A percentile compares a stretch with the other conserved stretches of the same genome.
phyloP scores from a whole-genome alignment of 2,797 vertebrate species.

The Lagorchestes hirsutus region DNA sequence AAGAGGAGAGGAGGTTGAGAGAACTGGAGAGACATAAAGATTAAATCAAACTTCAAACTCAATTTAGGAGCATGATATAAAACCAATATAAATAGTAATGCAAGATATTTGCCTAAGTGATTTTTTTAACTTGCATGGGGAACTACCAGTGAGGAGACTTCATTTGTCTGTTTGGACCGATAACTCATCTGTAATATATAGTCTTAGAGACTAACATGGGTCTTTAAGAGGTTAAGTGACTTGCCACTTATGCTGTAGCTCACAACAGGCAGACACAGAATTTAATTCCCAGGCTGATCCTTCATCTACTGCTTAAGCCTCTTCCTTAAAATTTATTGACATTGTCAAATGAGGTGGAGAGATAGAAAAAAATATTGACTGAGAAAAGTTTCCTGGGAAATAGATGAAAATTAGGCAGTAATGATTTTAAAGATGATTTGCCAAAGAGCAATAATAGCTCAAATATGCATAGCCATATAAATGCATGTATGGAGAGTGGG shows the following conservation, averaged over 20 bases:
- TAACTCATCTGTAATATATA: not conserved
- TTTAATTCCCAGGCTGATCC: not conserved
- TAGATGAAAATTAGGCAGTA: not conserved
- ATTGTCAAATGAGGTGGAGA: not conserved
- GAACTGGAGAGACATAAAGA: not conserved
- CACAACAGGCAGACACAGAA: not conserved
- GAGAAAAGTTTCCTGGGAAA: not conserved
- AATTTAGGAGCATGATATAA: not conserved
- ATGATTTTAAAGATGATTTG: not conserved
- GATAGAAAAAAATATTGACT: not conserved
- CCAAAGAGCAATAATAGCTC: not conserved
- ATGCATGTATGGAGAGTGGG: not conserved
- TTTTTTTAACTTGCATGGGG: not conserved
- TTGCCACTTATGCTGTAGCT: not conserved
- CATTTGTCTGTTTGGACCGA: not conserved
- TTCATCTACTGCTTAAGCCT: not conserved
- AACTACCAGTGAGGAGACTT: not conserved
- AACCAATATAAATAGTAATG: not conserved
- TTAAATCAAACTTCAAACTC: not conserved
- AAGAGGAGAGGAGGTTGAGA: not conserved
- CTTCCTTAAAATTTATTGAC: not conserved
- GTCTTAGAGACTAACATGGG: not conserved
- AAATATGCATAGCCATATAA: not conserved
- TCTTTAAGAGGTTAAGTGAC: not conserved
- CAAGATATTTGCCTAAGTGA: not conserved